These are phyloP conservation scores for Willisornis vidua DNA, from an alignment of 2,113 vertebrate genomes.

Conservation along the genomic window DNA sequence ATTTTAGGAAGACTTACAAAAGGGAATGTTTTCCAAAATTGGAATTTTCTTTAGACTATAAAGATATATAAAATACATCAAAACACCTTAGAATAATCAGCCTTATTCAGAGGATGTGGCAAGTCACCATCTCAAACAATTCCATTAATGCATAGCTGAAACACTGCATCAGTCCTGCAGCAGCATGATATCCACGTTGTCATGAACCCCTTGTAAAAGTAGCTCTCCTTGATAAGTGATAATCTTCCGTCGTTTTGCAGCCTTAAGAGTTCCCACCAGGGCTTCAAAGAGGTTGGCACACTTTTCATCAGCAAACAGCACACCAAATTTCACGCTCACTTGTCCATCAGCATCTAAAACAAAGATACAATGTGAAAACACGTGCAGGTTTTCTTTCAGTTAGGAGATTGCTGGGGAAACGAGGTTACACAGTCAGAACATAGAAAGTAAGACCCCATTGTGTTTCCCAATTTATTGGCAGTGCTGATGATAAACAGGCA, in stretches of 20 bases:
- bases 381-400: neutral
- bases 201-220: conserved; percentile 94
- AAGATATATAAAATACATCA: conserved; percentile 74
- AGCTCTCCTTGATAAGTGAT: conserved; percentile 85
- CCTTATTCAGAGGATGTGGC: conserved; percentile 31
- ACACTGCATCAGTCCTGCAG: conserved; percentile 78
- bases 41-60: conserved; percentile 54
- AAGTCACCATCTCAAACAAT: conserved; percentile 34
- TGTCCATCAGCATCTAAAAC: conserved; percentile 86
- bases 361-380: neutral
- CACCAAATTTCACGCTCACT: conserved; percentile 90
- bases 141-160: neutral
- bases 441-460: neutral
- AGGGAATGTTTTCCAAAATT: conserved; percentile 63
- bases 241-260: conserved; percentile 88
- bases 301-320: conserved; percentile 90
- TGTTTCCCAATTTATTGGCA: neutral
- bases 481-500: neutral
- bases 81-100: conserved; percentile 21
- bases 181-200: conserved; percentile 87
- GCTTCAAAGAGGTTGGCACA: conserved; percentile 99
- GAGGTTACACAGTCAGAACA: neutral
- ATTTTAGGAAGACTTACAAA: conserved; percentile 63
- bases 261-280: conserved; percentile 92
- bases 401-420: neutral